Conservation (phyloP, 2,113 vertebrate genomes). For the Neopipo cinnamomea region DNA sequence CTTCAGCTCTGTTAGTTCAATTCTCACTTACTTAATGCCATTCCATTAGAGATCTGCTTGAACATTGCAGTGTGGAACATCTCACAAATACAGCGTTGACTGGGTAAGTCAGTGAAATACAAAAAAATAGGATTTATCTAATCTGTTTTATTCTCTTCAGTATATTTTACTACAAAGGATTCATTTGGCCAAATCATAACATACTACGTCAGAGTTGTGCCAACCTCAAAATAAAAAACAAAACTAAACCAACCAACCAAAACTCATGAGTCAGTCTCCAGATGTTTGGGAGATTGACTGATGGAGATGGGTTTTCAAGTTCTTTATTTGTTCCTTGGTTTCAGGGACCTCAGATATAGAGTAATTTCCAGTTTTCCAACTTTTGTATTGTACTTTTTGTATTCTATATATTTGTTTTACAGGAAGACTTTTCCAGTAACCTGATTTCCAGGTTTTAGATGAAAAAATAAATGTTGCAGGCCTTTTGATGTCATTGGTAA, state of each 20-base stretch:
- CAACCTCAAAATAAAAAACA: not conserved
- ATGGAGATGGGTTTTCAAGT: not conserved
- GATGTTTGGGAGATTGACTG: not conserved
- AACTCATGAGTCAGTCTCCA: not conserved
- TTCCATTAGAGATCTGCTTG: constrained; percentile 43
- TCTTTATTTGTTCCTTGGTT: not conserved
- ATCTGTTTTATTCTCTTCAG: not conserved
- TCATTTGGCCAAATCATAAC: not conserved
- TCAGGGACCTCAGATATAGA: not conserved
- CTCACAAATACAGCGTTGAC: not conserved
- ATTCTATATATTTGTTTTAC: not conserved
- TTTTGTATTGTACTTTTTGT: not conserved
- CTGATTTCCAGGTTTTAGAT: not conserved
- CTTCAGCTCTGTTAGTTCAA: constrained; percentile 47
- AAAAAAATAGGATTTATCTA: not conserved
- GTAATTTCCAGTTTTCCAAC: not conserved
- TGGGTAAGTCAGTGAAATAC: not conserved
- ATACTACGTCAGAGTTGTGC: not conserved
- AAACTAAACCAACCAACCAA: not conserved
- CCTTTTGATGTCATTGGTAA: not conserved
- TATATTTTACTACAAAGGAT: not conserved
- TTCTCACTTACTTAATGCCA: constrained; percentile 61
- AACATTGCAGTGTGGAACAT: not conserved
- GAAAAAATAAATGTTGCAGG: not conserved
- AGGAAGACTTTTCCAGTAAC: not conserved